phyloP scores from a whole-genome alignment of 2,113 vertebrate species.

The Corythoichthys intestinalis region DNA sequence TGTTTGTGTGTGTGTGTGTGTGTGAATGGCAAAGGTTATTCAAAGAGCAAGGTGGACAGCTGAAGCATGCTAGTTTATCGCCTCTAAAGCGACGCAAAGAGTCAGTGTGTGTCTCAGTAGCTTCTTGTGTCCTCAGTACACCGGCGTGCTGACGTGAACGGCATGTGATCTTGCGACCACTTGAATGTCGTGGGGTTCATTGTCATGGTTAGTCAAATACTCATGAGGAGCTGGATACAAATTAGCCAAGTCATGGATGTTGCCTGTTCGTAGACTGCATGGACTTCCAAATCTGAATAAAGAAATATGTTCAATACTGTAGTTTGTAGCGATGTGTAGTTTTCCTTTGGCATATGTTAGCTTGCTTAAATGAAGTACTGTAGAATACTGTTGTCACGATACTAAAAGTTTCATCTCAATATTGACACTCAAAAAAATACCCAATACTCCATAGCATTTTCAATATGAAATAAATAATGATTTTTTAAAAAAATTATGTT shows the following conservation, averaged over 20 bases:
- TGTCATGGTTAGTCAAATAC: constrained; percentile 11
- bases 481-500: too few species aligned
- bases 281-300: background rate
- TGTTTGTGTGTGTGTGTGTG: constrained; percentile 23
- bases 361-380: too few species aligned
- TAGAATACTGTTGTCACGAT: too few species aligned
- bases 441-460: too few species aligned
- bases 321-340: background rate
- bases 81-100: constrained; percentile 49
- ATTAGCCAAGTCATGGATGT: background rate
- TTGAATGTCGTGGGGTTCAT: constrained; percentile 55
- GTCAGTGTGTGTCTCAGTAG: constrained; percentile 47
- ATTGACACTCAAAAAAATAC: too few species aligned
- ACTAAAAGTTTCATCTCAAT: too few species aligned
- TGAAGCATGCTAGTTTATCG: constrained; percentile 42
- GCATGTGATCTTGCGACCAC: constrained; percentile 45
- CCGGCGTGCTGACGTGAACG: constrained; percentile 43
- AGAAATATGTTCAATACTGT: background rate
- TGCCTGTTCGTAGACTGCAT: background rate
- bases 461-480: too few species aligned
- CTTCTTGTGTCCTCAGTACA: constrained; percentile 43
- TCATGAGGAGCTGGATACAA: background rate
- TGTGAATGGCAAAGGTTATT: constrained; percentile 60
- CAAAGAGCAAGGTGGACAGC: constrained; percentile 41
- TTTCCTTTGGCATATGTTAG: background rate